Evolutionary conservation across 1,140 invertebrate genomes (phyloP).

Genomic region (Tenebrio molitor): DNA sequence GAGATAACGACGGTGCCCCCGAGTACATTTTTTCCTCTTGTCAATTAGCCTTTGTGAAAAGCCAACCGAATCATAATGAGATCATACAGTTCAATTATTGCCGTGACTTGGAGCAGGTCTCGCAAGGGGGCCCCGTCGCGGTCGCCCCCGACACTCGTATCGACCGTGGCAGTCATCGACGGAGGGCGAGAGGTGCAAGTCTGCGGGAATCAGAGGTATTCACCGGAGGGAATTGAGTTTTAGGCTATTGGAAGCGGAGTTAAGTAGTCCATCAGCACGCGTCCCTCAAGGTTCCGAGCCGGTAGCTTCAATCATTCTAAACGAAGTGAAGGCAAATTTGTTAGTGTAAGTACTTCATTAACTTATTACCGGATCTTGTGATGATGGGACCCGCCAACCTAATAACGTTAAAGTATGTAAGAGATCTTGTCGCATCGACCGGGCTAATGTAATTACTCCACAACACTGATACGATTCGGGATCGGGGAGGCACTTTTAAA

Average conservation of each 20-base stretch:
- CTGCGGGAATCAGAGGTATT: slow-evolving; percentile 43
- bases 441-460: slow-evolving; percentile 33
- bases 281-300: slow-evolving; percentile 25
- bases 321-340: slow-evolving; percentile 47
- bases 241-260: slow-evolving; percentile 43
- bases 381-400: slow-evolving; percentile 30
- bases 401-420: slow-evolving; percentile 42
- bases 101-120: neutral
- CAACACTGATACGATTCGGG: slow-evolving; percentile 23
- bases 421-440: slow-evolving; percentile 13
- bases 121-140: too few species aligned
- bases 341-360: slow-evolving; percentile 56
- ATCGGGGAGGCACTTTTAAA: neutral
- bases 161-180: slow-evolving; percentile 23
- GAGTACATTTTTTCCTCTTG: slow-evolving; percentile 1
- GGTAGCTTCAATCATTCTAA: slow-evolving; percentile 40
- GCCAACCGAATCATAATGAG: neutral
- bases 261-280: slow-evolving; percentile 42
- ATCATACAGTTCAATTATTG: slow-evolving; percentile 16
- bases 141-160: slow-evolving; percentile 19
- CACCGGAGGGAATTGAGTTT: slow-evolving; percentile 43
- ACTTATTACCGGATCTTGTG: slow-evolving; percentile 52
- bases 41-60: slow-evolving; percentile 21
- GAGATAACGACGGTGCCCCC: too few species aligned
- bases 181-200: slow-evolving; percentile 37